Percentiles rank a stretch among this genome's conserved stretches.
Evolutionary conservation across 2,113 vertebrate genomes (phyloP).

Genomic region (Trichechus manatus): DNA sequence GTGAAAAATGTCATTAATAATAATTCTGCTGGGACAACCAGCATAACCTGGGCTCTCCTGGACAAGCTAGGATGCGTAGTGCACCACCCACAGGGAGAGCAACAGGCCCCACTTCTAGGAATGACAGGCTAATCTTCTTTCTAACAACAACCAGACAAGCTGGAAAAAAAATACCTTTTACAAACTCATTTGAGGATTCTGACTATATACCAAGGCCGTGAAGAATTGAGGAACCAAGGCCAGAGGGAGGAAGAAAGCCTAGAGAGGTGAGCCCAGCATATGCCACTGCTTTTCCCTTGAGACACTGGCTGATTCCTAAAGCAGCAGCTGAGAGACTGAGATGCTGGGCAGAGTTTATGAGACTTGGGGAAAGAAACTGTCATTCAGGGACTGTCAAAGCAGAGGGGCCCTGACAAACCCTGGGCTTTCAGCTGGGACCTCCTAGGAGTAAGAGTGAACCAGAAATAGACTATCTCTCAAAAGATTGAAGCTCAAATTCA

Average conservation of each 20-base stretch:
- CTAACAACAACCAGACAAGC: not conserved
- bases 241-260: not conserved
- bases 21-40: not conserved
- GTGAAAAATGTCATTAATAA: not conserved
- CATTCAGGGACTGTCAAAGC: not conserved
- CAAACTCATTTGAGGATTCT: not conserved
- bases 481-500: not conserved
- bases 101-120: not conserved
- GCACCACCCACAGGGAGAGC: not conserved
- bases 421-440: not conserved
- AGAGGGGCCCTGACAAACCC: not conserved
- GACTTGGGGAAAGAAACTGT: not conserved
- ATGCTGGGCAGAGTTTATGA: not conserved
- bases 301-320: not conserved
- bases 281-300: not conserved
- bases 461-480: not conserved
- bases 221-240: not conserved
- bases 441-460: not conserved
- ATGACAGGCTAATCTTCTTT: not conserved
- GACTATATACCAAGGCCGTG: not conserved
- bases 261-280: not conserved
- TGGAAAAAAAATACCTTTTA: not conserved
- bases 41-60: no score
- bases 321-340: not conserved
- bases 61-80: not conserved